Evolutionary conservation across 2,113 vertebrate genomes (phyloP), one percentile per base, ranked within the genome.

Genomic region (Peromyscus californicus): DNA sequence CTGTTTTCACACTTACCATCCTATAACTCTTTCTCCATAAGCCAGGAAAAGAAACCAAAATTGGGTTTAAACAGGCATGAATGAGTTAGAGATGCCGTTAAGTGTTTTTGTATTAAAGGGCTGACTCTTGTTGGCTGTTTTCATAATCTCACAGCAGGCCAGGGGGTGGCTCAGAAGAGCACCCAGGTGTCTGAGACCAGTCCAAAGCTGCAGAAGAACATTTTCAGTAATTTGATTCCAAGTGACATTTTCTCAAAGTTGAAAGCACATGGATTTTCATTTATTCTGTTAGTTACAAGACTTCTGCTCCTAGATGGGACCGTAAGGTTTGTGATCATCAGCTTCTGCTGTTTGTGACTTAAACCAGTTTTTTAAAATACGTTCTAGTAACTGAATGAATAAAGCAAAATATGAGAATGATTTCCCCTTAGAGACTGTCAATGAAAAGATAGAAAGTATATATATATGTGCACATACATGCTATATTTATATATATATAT

Each of bases 161-260:
- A 93, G 65, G 31, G 54, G 19, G 61, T 87, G 92, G 61, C 75
- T 83, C 95, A 74, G n/a, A 95, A 95, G 78, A 97, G 83, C 89
- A 94, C 22, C 70, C 78, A 96, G 86, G 76, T 96, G 70, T 91
- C 45, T 76, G 61, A 93, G 59, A 74, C 69, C 82, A 96, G 21
- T 91, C 51, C 90, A 82, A 78, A 86, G 57, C 45, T 78, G 72
- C 90, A 95, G 86, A 96, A 95, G 87, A 78, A 70, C 54, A 86
- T 88, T 93, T 26, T 85, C n/a, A 93, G 36, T 89, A 59, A 67
- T 91, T 36, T 72, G n/a, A 93, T 92, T 95, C 92, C 72, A 94
- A 96, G 67, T 94, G 90, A 94, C 79, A 94, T 97, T 89, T 94
- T 89, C 82, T 91, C 59, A 63, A 85, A 89, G 76, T 93, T 90